phyloP scores from a whole-genome alignment of 2,888 invertebrate genomes.

The Neoscelio sp. region DNA sequence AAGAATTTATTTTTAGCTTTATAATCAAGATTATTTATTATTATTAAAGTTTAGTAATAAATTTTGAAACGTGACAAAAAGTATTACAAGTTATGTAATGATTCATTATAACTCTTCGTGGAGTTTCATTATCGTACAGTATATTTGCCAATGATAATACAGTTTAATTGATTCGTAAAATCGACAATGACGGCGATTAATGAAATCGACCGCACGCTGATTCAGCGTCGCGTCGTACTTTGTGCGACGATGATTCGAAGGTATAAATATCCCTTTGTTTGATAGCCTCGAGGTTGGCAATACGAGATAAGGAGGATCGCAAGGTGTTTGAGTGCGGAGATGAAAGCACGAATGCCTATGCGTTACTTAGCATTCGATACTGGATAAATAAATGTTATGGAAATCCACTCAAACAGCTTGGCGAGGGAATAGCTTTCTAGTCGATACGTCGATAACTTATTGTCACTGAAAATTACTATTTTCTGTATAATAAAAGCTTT shows the following conservation, averaged over 20 bases:
- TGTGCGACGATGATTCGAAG: conserved; percentile 25
- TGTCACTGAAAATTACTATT: conserved; percentile 67
- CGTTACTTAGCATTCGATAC: conserved; percentile 52
- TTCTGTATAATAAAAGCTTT: conserved; percentile 67
- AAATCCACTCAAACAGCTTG: conserved; percentile 58
- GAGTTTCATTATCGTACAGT: no score
- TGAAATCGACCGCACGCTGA: conserved; percentile 18
- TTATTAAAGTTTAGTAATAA: no score
- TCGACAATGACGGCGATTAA: conserved; percentile 22
- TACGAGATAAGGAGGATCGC: conserved; percentile 49
- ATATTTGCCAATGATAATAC: no score
- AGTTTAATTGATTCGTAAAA: conserved; percentile 41
- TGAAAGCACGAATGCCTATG: conserved; percentile 36
- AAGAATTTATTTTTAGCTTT: no score
- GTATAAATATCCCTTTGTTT: conserved; percentile 55
- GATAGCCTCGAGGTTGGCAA: conserved; percentile 49
- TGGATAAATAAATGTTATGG: conserved; percentile 38
- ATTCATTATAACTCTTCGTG: no score
- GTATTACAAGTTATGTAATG: no score
- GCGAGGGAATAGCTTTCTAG: conserved; percentile 62
- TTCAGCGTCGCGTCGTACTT: neutral
- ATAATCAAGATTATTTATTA: no score
- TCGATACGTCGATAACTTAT: conserved; percentile 66
- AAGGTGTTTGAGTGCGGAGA: conserved; percentile 58
- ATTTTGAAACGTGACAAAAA: no score